Percentiles rank a stretch among this genome's conserved stretches.
These are phyloP conservation scores for Plebejus melissa DNA, from an alignment of 2,888 invertebrate species.

Conservation along the genomic window DNA sequence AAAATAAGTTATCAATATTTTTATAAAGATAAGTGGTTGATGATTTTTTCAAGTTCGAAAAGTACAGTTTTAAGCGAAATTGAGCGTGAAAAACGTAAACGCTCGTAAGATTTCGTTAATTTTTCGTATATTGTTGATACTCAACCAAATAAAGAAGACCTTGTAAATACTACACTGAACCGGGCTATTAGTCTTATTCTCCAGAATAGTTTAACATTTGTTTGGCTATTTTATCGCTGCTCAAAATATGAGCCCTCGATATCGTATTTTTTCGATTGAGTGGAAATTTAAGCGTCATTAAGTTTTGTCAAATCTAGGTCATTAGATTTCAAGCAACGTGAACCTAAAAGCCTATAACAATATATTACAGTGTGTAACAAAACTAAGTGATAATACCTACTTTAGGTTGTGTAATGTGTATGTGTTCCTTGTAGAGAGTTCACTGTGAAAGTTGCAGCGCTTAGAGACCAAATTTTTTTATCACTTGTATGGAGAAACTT, in stretches of 20 bases:
- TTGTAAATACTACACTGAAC: neutral
- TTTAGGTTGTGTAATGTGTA: no score
- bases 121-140: neutral
- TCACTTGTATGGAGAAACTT: no score
- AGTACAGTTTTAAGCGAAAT: no score
- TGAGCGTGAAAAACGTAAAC: no score
- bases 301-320: conserved; percentile 1
- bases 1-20: no score
- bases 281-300: conserved; percentile 12
- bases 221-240: neutral
- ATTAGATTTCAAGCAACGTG: neutral
- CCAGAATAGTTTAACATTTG: neutral
- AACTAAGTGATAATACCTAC: no score
- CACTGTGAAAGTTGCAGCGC: no score
- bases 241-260: neutral
- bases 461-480: no score
- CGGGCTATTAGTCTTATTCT: no score
- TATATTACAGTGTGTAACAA: neutral
- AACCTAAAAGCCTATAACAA: neutral
- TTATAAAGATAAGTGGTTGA: no score
- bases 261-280: conserved; percentile 5
- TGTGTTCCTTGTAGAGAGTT: no score
- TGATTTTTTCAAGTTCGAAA: no score
- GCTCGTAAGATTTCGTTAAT: neutral
- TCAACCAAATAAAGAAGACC: neutral